phyloP scores from a whole-genome alignment of 2,888 invertebrate species.

The Celastrina argiolus region DNA sequence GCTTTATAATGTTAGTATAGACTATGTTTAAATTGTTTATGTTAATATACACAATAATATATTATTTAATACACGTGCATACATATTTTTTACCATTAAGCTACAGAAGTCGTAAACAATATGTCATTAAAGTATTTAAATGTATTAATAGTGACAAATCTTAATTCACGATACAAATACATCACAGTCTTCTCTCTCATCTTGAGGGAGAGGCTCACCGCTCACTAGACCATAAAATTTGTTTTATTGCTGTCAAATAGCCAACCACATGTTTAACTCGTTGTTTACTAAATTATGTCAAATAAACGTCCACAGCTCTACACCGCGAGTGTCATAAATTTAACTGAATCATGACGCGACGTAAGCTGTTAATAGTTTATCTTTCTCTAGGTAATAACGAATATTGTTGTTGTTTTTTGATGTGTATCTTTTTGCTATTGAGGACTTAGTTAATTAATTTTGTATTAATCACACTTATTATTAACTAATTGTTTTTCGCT shows the following conservation, averaged over 20 bases:
- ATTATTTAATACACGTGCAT: too few species aligned
- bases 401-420: not conserved
- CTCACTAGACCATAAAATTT: constrained; percentile 9
- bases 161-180: not conserved
- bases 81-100: too few species aligned
- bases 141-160: not conserved
- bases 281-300: not conserved
- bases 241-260: constrained; percentile 17
- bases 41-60: too few species aligned
- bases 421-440: too few species aligned
- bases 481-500: too few species aligned
- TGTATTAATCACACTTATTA: too few species aligned
- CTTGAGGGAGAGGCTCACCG: not conserved
- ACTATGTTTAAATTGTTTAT: too few species aligned
- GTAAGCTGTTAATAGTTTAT: not conserved
- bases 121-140: too few species aligned
- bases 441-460: too few species aligned
- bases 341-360: not conserved
- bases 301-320: constrained; percentile 7
- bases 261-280: not conserved
- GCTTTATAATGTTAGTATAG: too few species aligned
- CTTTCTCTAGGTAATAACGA: not conserved
- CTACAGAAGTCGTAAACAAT: too few species aligned
- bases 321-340: constrained; percentile 10
- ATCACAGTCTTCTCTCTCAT: not conserved